Conservation (phyloP, 2,797 vertebrate species). For the Urosaurus nigricauda region DNA sequence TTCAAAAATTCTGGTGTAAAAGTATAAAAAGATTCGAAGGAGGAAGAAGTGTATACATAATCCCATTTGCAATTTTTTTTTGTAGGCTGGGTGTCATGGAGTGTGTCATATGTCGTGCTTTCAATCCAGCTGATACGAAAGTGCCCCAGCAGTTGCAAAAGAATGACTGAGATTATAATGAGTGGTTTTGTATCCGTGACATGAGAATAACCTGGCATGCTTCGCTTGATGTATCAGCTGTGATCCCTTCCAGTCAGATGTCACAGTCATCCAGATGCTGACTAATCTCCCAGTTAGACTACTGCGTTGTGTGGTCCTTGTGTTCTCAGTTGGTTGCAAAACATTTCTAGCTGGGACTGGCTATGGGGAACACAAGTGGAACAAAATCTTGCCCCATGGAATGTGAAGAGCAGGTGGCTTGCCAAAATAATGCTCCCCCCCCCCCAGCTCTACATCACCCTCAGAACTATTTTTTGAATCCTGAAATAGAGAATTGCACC, state of each 20-base stretch:
- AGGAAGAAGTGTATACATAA: too few species aligned
- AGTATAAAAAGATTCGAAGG: too few species aligned
- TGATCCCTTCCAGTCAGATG: not conserved
- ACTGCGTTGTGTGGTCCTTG: not conserved
- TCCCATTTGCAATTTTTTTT: too few species aligned
- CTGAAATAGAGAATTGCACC: too few species aligned
- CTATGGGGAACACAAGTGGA: not conserved
- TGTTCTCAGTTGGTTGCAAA: not conserved
- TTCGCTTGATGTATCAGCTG: not conserved
- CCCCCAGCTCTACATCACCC: too few species aligned
- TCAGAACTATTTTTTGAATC: too few species aligned
- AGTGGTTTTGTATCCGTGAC: not conserved
- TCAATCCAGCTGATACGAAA: not conserved
- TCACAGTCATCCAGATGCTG: not conserved
- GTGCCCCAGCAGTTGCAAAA: not conserved
- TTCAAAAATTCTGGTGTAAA: too few species aligned
- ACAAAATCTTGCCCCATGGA: not conserved
- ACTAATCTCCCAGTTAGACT: not conserved
- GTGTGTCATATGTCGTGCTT: not conserved
- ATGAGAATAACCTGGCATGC: not conserved
- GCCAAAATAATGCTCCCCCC: too few species aligned
- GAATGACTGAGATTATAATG: not conserved
- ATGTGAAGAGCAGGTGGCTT: not conserved
- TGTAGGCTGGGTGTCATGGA: not conserved
- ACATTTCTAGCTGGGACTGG: not conserved